A percentile compares a stretch with the other conserved stretches of the same genome.
phyloP scores from a whole-genome alignment of 2,113 vertebrate species.

The Lasiurus borealis region DNA sequence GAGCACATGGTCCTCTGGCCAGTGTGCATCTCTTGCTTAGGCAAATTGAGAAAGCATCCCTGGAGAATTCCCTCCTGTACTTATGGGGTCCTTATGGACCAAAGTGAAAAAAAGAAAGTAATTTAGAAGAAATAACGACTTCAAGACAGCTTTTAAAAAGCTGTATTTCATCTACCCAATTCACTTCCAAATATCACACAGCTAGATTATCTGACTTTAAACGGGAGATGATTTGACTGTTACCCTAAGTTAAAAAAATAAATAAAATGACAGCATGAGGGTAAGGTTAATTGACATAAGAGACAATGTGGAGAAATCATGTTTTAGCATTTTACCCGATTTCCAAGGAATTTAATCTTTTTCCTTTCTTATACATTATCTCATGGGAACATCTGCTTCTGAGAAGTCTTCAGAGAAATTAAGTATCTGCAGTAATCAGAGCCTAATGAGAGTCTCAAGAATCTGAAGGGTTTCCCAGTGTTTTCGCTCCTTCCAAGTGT shows the following conservation, averaged over 20 bases:
- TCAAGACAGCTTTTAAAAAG: background rate
- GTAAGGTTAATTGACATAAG: slow-evolving; percentile 30
- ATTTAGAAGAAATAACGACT: background rate
- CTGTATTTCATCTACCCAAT: background rate
- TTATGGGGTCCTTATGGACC: background rate
- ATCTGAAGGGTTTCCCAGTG: background rate
- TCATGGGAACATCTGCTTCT: background rate
- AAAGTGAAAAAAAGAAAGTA: background rate
- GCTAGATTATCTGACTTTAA: background rate
- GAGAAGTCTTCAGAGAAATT: background rate
- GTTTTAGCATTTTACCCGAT: background rate
- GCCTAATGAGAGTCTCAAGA: background rate
- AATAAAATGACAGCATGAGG: background rate
- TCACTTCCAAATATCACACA: background rate
- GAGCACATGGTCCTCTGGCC: background rate
- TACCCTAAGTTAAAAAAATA: background rate
- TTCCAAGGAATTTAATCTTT: background rate
- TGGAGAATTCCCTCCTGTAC: slow-evolving; percentile 12
- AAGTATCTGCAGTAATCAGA: background rate
- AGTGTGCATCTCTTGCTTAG: slow-evolving; percentile 1
- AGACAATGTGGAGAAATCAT: background rate
- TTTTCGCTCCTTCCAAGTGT: background rate
- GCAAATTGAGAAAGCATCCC: slow-evolving; percentile 59
- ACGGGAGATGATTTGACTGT: background rate
- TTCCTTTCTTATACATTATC: background rate